Conservation (phyloP, 30 jellyfish, hydroid and myxozoan species). For the Sanderia malayensis region DNA sequence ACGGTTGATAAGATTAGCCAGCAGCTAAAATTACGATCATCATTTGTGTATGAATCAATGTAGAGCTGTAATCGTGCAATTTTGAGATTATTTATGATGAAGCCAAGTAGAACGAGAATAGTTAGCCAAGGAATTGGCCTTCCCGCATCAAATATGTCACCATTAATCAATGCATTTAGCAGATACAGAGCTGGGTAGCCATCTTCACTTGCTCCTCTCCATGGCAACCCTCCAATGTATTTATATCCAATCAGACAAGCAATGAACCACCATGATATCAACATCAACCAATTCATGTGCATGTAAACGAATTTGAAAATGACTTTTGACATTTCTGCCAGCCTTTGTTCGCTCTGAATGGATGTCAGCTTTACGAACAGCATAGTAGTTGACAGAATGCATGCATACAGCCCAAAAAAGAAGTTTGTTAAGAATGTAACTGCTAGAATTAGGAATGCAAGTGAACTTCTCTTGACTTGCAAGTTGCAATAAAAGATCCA, state of each 20-base stretch:
- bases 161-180: conserved; percentile 41
- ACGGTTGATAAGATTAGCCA: conserved; percentile 47
- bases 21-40: conserved; percentile 13
- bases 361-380: conserved; percentile 5
- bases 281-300: conserved; percentile 10
- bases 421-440: conserved; percentile 55
- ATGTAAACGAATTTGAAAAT: conserved; percentile 14
- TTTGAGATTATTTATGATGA: conserved; percentile 21
- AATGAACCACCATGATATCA: conserved; percentile 85
- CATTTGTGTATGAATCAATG: neutral
- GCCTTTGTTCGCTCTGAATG: neutral
- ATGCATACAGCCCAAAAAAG: conserved; percentile 62
- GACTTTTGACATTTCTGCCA: neutral
- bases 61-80: neutral
- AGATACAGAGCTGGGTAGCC: conserved; percentile 41
- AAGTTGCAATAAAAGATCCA: conserved; percentile 25
- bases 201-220: conserved; percentile 71
- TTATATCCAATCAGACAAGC: conserved; percentile 56
- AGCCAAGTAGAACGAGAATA: conserved; percentile 53
- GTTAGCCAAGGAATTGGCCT: conserved; percentile 77
- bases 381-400: conserved; percentile 48
- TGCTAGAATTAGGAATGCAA: conserved; percentile 35
- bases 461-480: neutral
- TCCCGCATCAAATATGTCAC: conserved; percentile 69
- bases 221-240: conserved; percentile 63